These are phyloP conservation scores for Pseudoatta argentina DNA, from an alignment of 1,140 invertebrate genomes.

Conservation along the genomic window DNA sequence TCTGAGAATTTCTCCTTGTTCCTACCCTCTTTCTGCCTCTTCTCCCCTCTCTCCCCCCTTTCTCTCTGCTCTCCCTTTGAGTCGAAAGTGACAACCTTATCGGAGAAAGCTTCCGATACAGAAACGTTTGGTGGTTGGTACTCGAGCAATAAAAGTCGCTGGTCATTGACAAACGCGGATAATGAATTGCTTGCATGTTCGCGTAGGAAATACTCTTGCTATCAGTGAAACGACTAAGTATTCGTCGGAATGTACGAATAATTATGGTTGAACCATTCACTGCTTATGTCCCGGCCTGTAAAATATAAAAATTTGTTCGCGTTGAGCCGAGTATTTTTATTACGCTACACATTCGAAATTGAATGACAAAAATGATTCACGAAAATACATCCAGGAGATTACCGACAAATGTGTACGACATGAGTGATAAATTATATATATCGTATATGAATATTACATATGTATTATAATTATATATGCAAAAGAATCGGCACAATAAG, in stretches of 20 bases:
- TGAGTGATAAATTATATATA: not conserved
- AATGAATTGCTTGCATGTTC: not conserved
- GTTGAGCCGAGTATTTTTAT: slow-evolving; percentile 11
- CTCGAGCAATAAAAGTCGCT: slow-evolving; percentile 8
- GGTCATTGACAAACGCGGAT: slow-evolving; percentile 55
- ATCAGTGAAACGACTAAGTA: slow-evolving; percentile 44
- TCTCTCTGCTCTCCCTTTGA: not conserved
- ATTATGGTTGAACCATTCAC: slow-evolving; percentile 39
- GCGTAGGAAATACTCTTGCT: slow-evolving; percentile 25
- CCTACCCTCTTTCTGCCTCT: not conserved
- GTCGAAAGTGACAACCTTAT: slow-evolving; percentile 57
- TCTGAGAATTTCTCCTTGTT: not conserved
- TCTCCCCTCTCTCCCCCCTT: too few relatives aligned
- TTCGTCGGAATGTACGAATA: slow-evolving; percentile 32
- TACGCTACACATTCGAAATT: not conserved
- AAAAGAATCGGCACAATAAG: not conserved
- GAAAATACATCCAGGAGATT: not conserved
- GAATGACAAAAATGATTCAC: not conserved
- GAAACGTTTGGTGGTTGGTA: slow-evolving; percentile 12
- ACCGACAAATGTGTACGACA: not conserved
- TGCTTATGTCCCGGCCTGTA: not conserved
- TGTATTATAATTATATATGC: not conserved
- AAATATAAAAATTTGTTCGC: slow-evolving; percentile 20
- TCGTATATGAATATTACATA: not conserved
- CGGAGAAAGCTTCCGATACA: slow-evolving; percentile 65